These are phyloP conservation scores for Brachionichthys hirsutus DNA, from an alignment of 2,113 vertebrate species.

Conservation along the genomic window DNA sequence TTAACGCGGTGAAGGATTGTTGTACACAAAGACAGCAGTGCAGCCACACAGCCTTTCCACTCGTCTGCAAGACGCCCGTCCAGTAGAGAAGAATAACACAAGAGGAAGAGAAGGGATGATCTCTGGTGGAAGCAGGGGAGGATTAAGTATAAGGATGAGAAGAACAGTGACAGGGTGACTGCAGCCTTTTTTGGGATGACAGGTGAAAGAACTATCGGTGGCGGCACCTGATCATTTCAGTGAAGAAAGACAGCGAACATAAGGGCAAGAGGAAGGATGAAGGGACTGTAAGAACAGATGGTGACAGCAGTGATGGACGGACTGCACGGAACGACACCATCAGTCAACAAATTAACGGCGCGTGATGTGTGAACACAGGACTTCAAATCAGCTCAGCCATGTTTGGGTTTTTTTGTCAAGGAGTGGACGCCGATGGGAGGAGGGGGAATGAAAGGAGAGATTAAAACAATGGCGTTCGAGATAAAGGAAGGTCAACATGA, in stretches of 20 bases:
- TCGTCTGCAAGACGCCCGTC: constrained; percentile 1
- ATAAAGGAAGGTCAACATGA: neutral
- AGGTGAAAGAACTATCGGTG: constrained; percentile 23
- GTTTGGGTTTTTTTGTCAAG: constrained; percentile 58
- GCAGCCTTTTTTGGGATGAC: too few relatives aligned
- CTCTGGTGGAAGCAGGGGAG: constrained; percentile 6
- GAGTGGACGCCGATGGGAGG: constrained; percentile 34
- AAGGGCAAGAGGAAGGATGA: constrained; percentile 15
- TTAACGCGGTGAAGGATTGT: constrained; percentile 48
- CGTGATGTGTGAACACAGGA: constrained; percentile 43
- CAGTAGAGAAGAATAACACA: constrained; percentile 20
- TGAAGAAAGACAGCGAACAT: too few relatives aligned
- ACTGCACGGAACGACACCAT: constrained; percentile 50
- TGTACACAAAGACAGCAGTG: constrained; percentile 33
- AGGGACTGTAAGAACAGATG: constrained; percentile 41
- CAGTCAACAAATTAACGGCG: constrained; percentile 65
- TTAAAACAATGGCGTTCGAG: constrained; percentile 9
- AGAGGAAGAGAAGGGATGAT: constrained; percentile 3
- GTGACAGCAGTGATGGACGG: constrained; percentile 49
- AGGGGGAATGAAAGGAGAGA: constrained; percentile 9
- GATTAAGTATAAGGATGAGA: constrained; percentile 4
- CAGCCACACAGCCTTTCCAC: constrained; percentile 39
- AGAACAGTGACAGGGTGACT: neutral
- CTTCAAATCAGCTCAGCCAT: constrained; percentile 46
- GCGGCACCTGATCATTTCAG: neutral